Conservation (phyloP, 2,888 invertebrate species). For the Hypselothyrea guttata region DNA sequence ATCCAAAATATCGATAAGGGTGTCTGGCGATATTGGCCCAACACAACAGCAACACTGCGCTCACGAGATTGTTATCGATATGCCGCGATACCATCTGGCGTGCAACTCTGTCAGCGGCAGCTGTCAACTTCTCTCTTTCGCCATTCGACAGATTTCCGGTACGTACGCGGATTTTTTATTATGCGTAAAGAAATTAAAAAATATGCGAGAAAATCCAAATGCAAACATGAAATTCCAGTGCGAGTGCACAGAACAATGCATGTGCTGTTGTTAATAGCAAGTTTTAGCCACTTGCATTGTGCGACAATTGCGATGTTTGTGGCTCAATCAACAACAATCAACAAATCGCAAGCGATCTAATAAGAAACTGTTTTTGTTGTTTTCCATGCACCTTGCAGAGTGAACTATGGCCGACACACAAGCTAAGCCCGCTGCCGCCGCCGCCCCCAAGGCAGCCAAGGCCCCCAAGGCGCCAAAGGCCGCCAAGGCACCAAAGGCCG, state of each 20-base stretch:
- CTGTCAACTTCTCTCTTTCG: constrained; percentile 80
- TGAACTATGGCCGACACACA: constrained; percentile 82
- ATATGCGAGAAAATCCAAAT: constrained; percentile 39
- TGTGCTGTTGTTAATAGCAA: constrained; percentile 7
- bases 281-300: constrained; percentile 6
- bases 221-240: constrained; percentile 40
- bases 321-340: constrained; percentile 72
- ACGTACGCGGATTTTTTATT: constrained; percentile 78
- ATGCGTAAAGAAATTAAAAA: constrained; percentile 48
- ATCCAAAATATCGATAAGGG: too few species aligned
- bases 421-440: constrained; percentile 79
- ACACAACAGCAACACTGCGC: too few species aligned
- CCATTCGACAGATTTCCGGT: constrained; percentile 82
- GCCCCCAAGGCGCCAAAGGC: constrained; percentile 77
- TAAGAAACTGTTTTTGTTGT: too few species aligned
- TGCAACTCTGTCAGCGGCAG: too few species aligned
- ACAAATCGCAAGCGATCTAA: constrained; percentile 39
- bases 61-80: too few species aligned
- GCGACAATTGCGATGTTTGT: constrained; percentile 64
- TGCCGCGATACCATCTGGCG: too few species aligned
- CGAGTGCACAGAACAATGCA: constrained; percentile 20
- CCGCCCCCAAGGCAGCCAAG: constrained; percentile 70
- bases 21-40: too few species aligned
- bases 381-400: too few species aligned
- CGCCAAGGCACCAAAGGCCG: constrained; percentile 74